phyloP scores from a whole-genome alignment of 2,797 vertebrate species.

The Rousettus madagascariensis region DNA sequence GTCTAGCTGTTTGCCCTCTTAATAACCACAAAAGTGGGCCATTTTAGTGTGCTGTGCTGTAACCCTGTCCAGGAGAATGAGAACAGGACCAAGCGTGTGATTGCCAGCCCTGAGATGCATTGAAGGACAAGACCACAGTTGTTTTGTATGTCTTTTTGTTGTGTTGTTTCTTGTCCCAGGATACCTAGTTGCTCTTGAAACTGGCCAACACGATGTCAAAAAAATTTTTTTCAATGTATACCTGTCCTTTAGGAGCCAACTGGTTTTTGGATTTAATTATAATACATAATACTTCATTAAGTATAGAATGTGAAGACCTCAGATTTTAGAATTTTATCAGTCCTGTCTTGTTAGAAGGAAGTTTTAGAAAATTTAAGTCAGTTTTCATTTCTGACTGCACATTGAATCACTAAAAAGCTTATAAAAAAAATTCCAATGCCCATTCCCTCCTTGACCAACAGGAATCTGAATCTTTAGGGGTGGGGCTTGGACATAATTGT shows the following conservation, averaged over 20 bases:
- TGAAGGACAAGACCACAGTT: neutral
- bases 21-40: neutral
- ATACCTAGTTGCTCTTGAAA: neutral
- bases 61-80: neutral
- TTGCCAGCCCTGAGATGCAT: too few relatives aligned
- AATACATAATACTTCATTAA: neutral
- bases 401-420: neutral
- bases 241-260: neutral
- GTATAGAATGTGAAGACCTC: neutral
- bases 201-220: neutral
- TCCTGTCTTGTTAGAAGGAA: neutral
- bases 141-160: neutral
- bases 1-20: neutral
- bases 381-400: neutral
- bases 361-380: neutral
- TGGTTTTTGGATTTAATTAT: neutral
- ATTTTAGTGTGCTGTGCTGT: neutral
- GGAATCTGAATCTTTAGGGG: neutral
- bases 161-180: neutral
- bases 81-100: accelerated
- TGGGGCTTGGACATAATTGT: neutral
- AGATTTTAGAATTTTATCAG: neutral
- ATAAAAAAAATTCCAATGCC: neutral
- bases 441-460: neutral
- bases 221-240: neutral